Conservation (phyloP, 2,888 invertebrate genomes). For the Cepaea hortensis region DNA sequence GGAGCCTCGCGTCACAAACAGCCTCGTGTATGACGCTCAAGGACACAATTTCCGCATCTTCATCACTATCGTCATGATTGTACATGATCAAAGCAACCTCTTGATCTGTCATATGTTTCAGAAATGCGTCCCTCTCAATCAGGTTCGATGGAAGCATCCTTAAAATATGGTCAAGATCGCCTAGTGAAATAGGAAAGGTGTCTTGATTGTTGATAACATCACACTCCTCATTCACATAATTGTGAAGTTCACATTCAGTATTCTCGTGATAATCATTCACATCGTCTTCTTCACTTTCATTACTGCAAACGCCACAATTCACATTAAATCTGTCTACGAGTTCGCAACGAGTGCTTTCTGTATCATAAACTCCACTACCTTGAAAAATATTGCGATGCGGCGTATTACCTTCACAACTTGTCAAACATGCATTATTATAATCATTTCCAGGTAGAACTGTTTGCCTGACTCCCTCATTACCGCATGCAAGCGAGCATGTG, state of each 20-base stretch:
- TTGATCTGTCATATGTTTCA: conserved; percentile 11
- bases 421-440: background rate
- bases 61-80: background rate
- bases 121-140: background rate
- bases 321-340: background rate
- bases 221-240: no score
- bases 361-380: background rate
- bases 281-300: background rate
- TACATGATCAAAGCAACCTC: conserved; percentile 15
- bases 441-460: background rate
- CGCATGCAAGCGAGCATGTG: background rate
- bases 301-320: no score
- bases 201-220: background rate
- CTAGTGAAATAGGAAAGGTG: background rate
- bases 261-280: no score
- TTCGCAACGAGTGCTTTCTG: background rate
- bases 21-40: background rate
- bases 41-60: background rate
- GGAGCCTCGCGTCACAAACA: background rate
- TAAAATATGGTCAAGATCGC: conserved; percentile 8
- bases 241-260: no score
- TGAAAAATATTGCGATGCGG: conserved; percentile 21
- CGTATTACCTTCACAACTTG: background rate
- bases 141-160: conserved; percentile 12
- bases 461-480: background rate